phyloP scores from a whole-genome alignment of 2,113 vertebrate species.

The Scomber scombrus region DNA sequence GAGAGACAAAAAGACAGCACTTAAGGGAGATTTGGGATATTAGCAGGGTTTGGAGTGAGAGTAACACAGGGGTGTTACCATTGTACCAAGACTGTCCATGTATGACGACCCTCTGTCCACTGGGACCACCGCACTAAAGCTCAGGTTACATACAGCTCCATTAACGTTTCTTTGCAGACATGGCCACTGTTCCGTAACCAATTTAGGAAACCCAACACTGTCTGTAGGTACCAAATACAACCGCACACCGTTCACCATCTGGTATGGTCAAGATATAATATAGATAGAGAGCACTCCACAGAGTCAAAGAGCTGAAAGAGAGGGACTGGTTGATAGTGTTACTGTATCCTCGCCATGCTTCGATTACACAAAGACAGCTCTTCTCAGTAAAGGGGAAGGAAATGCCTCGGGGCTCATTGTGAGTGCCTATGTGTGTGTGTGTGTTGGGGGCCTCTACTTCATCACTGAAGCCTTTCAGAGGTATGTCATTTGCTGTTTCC shows the following conservation, averaged over 20 bases:
- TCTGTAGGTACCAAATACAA: slow-evolving; percentile 22
- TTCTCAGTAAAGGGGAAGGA: slow-evolving; percentile 77
- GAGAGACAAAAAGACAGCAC: slow-evolving; percentile 37
- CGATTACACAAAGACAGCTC: slow-evolving; percentile 56
- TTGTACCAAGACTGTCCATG: slow-evolving; percentile 22
- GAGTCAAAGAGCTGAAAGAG: slow-evolving; percentile 31
- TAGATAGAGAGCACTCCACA: slow-evolving; percentile 9
- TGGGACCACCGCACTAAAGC: slow-evolving; percentile 47
- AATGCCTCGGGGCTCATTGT: slow-evolving; percentile 69
- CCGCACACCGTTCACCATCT: slow-evolving; percentile 56
- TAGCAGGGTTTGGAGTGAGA: slow-evolving; percentile 30
- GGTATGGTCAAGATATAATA: slow-evolving; percentile 30
- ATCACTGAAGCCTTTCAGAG: slow-evolving; percentile 22
- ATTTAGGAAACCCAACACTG: slow-evolving; percentile 71
- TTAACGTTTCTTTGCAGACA: slow-evolving; percentile 62
- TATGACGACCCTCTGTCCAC: slow-evolving; percentile 35
- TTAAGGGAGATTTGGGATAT: slow-evolving; percentile 34
- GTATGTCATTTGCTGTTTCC: slow-evolving; percentile 64
- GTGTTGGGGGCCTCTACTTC: slow-evolving; percentile 33
- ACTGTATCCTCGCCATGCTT: slow-evolving; percentile 40
- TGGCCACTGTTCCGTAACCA: slow-evolving; percentile 64
- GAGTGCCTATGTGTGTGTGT: slow-evolving; percentile 14
- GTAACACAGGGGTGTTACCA: slow-evolving; percentile 4
- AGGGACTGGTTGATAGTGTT: slow-evolving; percentile 13
- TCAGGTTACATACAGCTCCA: slow-evolving; percentile 73